These are phyloP conservation scores for Girardinichthys multiradiatus DNA, from an alignment of 2,113 vertebrate species.

Conservation along the genomic window DNA sequence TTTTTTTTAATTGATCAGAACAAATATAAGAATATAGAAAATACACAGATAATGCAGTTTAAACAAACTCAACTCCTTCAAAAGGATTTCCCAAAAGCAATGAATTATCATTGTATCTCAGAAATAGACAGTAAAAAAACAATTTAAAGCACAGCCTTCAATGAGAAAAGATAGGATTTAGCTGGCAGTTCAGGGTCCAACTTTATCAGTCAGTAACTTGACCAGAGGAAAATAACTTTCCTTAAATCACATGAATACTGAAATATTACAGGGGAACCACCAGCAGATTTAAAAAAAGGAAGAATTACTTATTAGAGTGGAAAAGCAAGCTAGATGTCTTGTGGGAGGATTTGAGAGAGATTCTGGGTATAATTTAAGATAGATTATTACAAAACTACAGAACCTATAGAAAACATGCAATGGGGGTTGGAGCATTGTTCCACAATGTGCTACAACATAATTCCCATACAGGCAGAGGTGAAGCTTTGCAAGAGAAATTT, in stretches of 20 bases:
- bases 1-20: neutral
- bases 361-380: conserved; percentile 28
- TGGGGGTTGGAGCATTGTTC: conserved; percentile 40
- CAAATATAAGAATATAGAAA: neutral
- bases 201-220: neutral
- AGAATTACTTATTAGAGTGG: conserved; percentile 28
- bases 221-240: neutral
- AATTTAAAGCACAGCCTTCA: neutral
- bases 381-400: conserved; percentile 37
- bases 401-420: conserved; percentile 28
- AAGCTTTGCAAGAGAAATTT: conserved; percentile 72
- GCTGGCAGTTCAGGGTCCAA: no score
- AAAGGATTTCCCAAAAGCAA: neutral
- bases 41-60: neutral
- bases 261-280: conserved; percentile 11
- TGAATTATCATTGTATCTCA: neutral
- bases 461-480: conserved; percentile 56
- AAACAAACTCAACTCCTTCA: neutral
- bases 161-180: neutral
- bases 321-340: conserved; percentile 39
- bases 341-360: conserved; percentile 14
- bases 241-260: neutral
- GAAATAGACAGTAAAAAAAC: neutral
- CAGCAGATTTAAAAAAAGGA: conserved; percentile 11
- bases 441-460: conserved; percentile 48